These are phyloP conservation scores for Masticophis lateralis DNA, from an alignment of 2,797 vertebrate species.

Conservation along the genomic window DNA sequence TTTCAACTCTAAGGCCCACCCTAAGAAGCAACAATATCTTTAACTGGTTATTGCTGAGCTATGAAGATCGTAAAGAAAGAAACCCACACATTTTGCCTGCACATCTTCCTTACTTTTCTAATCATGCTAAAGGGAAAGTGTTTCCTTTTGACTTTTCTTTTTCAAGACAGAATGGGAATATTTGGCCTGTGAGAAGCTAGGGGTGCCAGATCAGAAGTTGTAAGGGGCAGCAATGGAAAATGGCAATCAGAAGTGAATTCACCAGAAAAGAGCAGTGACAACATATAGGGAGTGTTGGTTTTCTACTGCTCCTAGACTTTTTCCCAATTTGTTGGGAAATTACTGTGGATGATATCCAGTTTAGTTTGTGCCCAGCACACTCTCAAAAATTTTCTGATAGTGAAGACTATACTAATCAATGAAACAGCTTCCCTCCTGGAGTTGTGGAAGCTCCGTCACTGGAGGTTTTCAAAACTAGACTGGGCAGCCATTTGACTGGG, in stretches of 20 bases:
- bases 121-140: background rate
- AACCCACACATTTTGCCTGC: background rate
- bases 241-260: background rate
- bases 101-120: background rate
- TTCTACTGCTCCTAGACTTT: background rate
- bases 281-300: background rate
- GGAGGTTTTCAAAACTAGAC: background rate
- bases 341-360: background rate
- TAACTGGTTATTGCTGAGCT: background rate
- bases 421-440: background rate
- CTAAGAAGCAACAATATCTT: background rate
- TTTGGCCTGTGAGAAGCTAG: background rate
- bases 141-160: background rate
- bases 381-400: background rate
- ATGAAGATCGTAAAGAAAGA: background rate
- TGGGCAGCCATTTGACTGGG: background rate
- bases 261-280: background rate
- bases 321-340: too few species aligned
- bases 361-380: background rate
- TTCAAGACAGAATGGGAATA: too few species aligned
- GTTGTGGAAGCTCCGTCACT: background rate
- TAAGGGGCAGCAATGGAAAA: background rate
- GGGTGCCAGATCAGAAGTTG: background rate
- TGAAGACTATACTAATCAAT: background rate
- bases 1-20: background rate